phyloP scores from a whole-genome alignment of 2,113 vertebrate genomes.

The Cyanistes caeruleus region DNA sequence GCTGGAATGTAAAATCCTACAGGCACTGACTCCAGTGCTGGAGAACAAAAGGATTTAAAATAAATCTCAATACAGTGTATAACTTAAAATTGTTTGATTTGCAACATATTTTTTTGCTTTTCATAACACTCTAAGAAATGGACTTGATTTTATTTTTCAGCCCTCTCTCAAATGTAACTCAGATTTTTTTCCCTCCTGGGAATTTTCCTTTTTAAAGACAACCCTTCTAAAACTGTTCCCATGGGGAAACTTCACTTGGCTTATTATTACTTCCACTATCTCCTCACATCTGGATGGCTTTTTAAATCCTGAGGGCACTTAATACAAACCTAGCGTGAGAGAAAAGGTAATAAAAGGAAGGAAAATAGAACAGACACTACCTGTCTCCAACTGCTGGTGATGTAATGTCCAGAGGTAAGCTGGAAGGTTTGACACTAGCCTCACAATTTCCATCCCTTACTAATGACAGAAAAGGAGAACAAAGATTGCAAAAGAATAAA shows the following conservation, averaged over 20 bases:
- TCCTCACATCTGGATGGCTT: slow-evolving; percentile 2
- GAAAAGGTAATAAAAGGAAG: not conserved
- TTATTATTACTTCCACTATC: not conserved
- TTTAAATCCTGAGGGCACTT: not conserved
- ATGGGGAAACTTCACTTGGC: not conserved
- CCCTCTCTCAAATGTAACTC: not conserved
- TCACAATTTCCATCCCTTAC: not conserved
- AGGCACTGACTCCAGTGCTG: not conserved
- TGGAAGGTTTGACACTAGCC: not conserved
- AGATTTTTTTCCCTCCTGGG: not conserved
- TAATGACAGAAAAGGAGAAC: not conserved
- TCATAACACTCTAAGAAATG: not conserved
- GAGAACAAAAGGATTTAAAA: not conserved
- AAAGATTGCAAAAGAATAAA: not conserved
- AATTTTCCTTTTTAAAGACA: not conserved
- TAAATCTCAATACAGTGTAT: not conserved
- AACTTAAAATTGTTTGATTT: not conserved
- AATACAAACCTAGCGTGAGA: not conserved
- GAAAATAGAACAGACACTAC: not conserved
- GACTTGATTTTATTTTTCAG: not conserved
- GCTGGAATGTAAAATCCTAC: not conserved
- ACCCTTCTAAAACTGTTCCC: not conserved
- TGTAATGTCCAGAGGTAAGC: not conserved
- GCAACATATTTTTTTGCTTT: not conserved
- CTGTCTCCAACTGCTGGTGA: not conserved